Evolutionary conservation across 2,888 invertebrate genomes (phyloP).

Genomic region (Eristalis pertinax): DNA sequence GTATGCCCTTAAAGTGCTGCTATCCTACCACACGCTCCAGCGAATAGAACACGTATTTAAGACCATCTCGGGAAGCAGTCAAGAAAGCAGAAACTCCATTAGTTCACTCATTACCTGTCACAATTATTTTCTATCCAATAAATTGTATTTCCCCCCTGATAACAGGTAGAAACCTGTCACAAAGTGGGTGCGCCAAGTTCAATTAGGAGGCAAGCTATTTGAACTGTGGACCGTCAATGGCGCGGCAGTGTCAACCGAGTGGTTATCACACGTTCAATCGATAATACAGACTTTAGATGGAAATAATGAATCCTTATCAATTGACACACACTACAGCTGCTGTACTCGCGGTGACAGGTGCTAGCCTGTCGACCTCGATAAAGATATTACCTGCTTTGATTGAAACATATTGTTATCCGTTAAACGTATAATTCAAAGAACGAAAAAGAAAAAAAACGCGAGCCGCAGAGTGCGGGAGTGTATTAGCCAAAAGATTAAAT

Average conservation of each 20-base stretch:
- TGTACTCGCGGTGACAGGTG: slow-evolving; percentile 55
- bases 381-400: slow-evolving; percentile 30
- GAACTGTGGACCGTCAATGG: neutral
- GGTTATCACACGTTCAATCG: slow-evolving; percentile 50
- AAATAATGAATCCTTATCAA: slow-evolving; percentile 53
- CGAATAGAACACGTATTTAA: no score
- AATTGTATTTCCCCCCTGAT: slow-evolving; percentile 8
- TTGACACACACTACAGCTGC: slow-evolving; percentile 18
- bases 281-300: neutral
- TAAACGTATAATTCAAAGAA: slow-evolving; percentile 2
- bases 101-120: slow-evolving; percentile 14
- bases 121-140: slow-evolving; percentile 9
- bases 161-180: neutral
- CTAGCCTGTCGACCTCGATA: slow-evolving; percentile 25
- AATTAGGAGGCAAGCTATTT: slow-evolving; percentile 18
- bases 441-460: no score
- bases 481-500: neutral
- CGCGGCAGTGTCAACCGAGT: neutral
- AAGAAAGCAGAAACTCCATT: neutral
- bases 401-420: slow-evolving; percentile 61
- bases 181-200: slow-evolving; percentile 7
- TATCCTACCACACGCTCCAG: no score
- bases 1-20: no score
- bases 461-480: neutral
- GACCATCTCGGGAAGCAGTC: neutral